phyloP scores from a whole-genome alignment of 92 coral and sea anemone genomes.

The Epizoanthus stellaris region DNA sequence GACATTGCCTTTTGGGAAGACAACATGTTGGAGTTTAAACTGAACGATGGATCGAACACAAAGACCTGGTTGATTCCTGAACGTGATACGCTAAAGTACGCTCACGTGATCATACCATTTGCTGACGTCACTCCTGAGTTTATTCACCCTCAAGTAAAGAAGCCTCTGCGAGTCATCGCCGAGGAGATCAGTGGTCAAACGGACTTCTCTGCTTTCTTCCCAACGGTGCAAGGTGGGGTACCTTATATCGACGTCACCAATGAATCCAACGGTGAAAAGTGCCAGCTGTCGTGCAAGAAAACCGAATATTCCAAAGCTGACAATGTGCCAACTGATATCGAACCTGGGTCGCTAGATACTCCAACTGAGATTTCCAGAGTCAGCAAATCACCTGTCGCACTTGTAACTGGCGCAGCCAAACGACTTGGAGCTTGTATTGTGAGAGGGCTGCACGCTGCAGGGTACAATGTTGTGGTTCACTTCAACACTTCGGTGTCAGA shows the following conservation, averaged over 20 bases:
- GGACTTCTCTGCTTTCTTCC: constrained; percentile 60
- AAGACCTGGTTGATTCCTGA: constrained; percentile 65
- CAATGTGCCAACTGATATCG: neutral
- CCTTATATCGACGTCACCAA: neutral
- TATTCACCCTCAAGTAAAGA: constrained; percentile 64
- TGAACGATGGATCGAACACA: constrained; percentile 12
- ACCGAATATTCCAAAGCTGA: neutral
- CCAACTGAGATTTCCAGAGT: neutral
- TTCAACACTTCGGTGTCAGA: constrained; percentile 59
- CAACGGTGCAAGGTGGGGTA: constrained; percentile 8
- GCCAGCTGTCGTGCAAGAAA: neutral
- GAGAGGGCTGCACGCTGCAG: constrained; percentile 49
- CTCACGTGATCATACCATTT: constrained; percentile 80
- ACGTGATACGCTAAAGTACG: constrained; percentile 58
- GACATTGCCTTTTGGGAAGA: constrained; percentile 75
- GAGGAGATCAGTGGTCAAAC: constrained; percentile 52
- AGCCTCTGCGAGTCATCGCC: constrained; percentile 58
- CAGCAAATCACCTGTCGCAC: constrained; percentile 54
- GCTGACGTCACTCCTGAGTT: constrained; percentile 85
- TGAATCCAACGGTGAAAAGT: neutral
- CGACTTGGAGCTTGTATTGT: constrained; percentile 74
- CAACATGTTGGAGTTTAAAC: constrained; percentile 44
- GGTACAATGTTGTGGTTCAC: constrained; percentile 70
- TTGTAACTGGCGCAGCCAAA: constrained; percentile 75
- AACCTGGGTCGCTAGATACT: neutral